phyloP scores from a whole-genome alignment of 37 sponge, comb jelly and placozoan genomes.

The Amphimedon queenslandica region DNA sequence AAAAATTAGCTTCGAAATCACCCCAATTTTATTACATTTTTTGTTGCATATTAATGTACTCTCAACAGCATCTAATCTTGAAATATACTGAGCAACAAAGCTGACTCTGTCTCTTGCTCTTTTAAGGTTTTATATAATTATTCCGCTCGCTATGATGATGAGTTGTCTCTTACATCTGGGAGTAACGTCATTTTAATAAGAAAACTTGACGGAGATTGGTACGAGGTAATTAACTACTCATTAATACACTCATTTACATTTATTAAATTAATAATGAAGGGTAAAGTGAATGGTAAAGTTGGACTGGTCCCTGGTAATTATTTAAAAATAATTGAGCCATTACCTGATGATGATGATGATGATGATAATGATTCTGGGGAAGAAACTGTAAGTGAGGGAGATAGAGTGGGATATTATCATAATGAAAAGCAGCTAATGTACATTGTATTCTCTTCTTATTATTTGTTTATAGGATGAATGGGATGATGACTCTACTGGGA shows the following conservation, averaged over 20 bases:
- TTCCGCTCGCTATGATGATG: constrained; percentile 35
- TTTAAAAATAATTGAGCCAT: constrained; percentile 44
- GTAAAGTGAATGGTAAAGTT: constrained; percentile 23
- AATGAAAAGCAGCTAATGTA: background rate
- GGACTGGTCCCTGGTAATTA: constrained; percentile 69
- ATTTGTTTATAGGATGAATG: constrained; percentile 34
- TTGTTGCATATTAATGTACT: too few relatives aligned
- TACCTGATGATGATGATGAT: constrained; percentile 31
- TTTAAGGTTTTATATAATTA: constrained; percentile 50
- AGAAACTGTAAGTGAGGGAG: constrained; percentile 13
- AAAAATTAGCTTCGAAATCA: too few relatives aligned
- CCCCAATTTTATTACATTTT: too few relatives aligned
- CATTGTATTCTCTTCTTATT: background rate
- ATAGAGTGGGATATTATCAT: background rate
- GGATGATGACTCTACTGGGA: constrained; percentile 4
- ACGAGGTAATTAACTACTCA: constrained; percentile 12
- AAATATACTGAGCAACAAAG: background rate
- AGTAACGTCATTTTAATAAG: background rate
- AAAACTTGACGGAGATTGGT: constrained; percentile 19
- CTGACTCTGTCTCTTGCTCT: background rate
- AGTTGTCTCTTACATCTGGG: constrained; percentile 48
- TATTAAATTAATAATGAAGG: constrained; percentile 18
- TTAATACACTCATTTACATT: background rate
- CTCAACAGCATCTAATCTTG: background rate
- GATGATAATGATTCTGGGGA: constrained; percentile 13